These are phyloP conservation scores for Bombus turneri DNA, from an alignment of 1,140 invertebrate species.

Conservation along the genomic window DNA sequence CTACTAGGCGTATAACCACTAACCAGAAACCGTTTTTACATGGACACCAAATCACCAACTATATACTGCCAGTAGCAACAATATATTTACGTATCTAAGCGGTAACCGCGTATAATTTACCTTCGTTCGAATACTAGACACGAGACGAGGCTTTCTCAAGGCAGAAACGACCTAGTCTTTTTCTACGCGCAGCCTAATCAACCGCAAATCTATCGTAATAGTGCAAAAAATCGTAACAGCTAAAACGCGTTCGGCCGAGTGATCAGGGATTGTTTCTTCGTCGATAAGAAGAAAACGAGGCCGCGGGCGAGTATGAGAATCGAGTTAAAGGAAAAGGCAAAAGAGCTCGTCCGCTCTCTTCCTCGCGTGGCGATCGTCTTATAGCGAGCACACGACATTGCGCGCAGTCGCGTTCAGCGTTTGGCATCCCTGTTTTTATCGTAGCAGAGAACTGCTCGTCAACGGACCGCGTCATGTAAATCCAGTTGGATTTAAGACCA, in stretches of 20 bases:
- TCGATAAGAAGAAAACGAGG: neutral
- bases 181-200: neutral
- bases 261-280: conserved; percentile 5
- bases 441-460: neutral
- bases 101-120: neutral
- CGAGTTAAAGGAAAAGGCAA: neutral
- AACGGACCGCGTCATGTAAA: conserved; percentile 62
- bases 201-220: conserved; percentile 12
- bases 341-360: neutral
- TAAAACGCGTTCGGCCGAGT: neutral
- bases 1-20: neutral
- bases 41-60: too few relatives aligned
- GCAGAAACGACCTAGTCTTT: neutral
- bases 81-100: neutral
- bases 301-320: conserved; percentile 1
- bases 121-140: neutral
- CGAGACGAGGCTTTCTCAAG: neutral
- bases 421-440: conserved; percentile 36
- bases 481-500: conserved; percentile 42
- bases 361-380: neutral
- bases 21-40: neutral
- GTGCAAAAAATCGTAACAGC: neutral
- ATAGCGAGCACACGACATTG: neutral
- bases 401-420: conserved; percentile 1
- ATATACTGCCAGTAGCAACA: neutral